Evolutionary conservation across 2,888 invertebrate genomes (phyloP), one percentile per base, ranked within the genome.

Genomic region (Agapostemon virescens): DNA sequence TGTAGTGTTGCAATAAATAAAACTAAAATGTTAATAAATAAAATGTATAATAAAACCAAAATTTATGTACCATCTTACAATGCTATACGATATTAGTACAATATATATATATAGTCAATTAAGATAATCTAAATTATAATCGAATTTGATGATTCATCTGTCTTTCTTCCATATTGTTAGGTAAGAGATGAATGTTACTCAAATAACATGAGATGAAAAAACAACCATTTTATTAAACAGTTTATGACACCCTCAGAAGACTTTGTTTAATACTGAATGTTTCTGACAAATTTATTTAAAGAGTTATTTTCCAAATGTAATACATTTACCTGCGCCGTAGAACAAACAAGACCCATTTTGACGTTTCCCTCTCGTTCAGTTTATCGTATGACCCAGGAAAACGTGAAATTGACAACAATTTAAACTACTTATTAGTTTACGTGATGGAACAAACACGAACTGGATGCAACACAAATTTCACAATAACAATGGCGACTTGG

Each of bases 341-440:
- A 92, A 70, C 91, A 92, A 73, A 88, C 81, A 42, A 92, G 87
- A 85, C 92, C 92, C 92, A 92, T 92, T 80, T 33, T 71, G 20
- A 45, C 30, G 23, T n/a, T 69, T 49, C 55, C 5, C 26, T 26
- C 67, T n/a, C 52, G 63, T 49, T 61, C 61, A 45, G n/a, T 17
- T 64, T 61, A 71, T 64, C 33, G 52, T 79, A 74, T 42, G 36
- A 45, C 42, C 15, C 55, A 23, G 17, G 26, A 7, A 68, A n/a
- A 49, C 45, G 40, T 40, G 38, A 13, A 69, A 72, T 72, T 79
- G 52, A 26, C 15, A 38, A 11, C 23, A 1, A 40, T 40, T 11
- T 75, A 26, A 45, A 75, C 23, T 49, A 13, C 6, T 38, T 17
- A 40, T 30, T 23, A 58, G 23, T 11, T n/a, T n/a, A 5, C 30